phyloP scores from a whole-genome alignment of 2,888 invertebrate species.

The Aspidapion aeneum region DNA sequence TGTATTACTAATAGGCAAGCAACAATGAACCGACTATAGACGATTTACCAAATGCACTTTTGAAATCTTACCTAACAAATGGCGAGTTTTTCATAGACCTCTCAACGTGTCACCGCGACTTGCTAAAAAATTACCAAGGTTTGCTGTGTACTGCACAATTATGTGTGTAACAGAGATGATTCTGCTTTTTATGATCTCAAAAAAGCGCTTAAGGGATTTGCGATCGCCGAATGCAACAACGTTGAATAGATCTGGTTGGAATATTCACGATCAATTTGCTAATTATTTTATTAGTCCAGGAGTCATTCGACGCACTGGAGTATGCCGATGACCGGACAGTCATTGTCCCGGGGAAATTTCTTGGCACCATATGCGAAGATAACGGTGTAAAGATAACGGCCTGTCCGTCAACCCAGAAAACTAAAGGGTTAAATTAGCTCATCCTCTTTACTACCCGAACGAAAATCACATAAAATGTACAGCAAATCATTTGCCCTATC shows the following conservation, averaged over 20 bases:
- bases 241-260: slow-evolving; percentile 13
- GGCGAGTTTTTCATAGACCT: slow-evolving; percentile 14
- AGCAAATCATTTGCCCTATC: too few species aligned
- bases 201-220: slow-evolving; percentile 7
- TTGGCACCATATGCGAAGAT: slow-evolving; percentile 10
- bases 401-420: too few species aligned
- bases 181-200: slow-evolving; percentile 14
- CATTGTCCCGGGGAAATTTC: slow-evolving; percentile 9
- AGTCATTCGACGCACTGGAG: too few species aligned
- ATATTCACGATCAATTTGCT: too few species aligned
- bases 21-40: too few species aligned
- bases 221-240: slow-evolving; percentile 12
- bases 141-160: slow-evolving; percentile 17
- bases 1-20: too few species aligned
- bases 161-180: slow-evolving; percentile 17
- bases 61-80: slow-evolving; percentile 22
- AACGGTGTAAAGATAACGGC: background rate
- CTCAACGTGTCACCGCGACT: slow-evolving; percentile 13
- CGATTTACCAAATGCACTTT: slow-evolving; percentile 23
- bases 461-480: too few species aligned
- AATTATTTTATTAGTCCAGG: too few species aligned
- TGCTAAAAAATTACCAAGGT: slow-evolving; percentile 11
- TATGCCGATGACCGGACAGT: too few species aligned
- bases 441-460: too few species aligned
- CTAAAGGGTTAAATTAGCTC: too few species aligned